These are phyloP conservation scores for Brachyptera risi DNA, from an alignment of 2,888 invertebrate genomes.

Conservation along the genomic window DNA sequence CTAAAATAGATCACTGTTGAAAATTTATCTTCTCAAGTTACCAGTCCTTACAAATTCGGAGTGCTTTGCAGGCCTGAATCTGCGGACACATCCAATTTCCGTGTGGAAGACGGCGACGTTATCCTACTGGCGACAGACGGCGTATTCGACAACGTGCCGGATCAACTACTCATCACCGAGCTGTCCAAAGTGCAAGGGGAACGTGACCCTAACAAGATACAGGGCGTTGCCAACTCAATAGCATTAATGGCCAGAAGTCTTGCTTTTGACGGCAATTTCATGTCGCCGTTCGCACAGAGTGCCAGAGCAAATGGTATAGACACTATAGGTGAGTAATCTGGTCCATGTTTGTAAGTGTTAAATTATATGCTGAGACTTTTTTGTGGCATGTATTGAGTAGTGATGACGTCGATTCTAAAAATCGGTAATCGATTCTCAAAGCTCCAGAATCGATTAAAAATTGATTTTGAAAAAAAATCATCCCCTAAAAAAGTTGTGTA, in stretches of 20 bases:
- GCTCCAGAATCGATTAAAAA: too few relatives aligned
- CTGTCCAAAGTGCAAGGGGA: constrained; percentile 69
- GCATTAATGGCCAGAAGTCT: constrained; percentile 93
- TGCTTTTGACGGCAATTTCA: constrained; percentile 90
- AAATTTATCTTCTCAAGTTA: too few relatives aligned
- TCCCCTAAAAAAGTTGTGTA: too few relatives aligned
- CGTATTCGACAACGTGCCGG: constrained; percentile 96
- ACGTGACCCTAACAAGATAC: constrained; percentile 69
- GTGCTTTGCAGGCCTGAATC: constrained; percentile 74
- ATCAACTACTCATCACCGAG: constrained; percentile 81
- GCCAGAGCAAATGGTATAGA: constrained; percentile 91
- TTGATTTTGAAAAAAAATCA: too few relatives aligned
- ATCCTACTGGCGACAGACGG: constrained; percentile 96
- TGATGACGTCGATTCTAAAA: too few relatives aligned
- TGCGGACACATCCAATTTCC: constrained; percentile 83
- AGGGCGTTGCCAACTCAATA: constrained; percentile 89
- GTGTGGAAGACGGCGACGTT: constrained; percentile 88
- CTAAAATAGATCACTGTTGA: too few relatives aligned
- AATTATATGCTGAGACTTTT: too few relatives aligned
- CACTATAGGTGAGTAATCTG: constrained; percentile 66
- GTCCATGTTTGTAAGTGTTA: too few relatives aligned
- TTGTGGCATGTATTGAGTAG: too few relatives aligned
- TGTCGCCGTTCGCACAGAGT: constrained; percentile 93
- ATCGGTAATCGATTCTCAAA: too few relatives aligned
- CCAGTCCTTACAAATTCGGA: too few relatives aligned